Percentiles rank a stretch among this genome's conserved stretches.
Conservation (phyloP, 2,797 vertebrate genomes). For the Chaetodon trifasciatus region DNA sequence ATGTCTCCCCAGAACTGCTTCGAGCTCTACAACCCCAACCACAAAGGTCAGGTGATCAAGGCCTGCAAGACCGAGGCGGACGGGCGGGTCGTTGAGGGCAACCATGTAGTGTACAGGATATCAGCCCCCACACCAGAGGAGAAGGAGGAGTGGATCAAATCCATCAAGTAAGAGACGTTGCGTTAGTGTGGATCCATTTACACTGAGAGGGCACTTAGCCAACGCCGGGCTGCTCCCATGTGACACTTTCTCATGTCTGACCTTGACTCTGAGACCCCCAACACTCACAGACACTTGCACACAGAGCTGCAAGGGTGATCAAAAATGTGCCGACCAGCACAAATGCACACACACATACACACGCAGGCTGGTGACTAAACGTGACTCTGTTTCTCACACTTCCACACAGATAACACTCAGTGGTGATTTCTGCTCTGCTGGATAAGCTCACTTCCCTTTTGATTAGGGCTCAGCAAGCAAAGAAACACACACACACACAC, state of each 20-base stretch:
- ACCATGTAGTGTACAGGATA: constrained; percentile 98
- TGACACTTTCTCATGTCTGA: constrained; percentile 77
- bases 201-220: constrained; percentile 77
- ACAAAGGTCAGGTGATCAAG: constrained; percentile 98
- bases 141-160: constrained; percentile 99
- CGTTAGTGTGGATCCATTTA: constrained; percentile 74
- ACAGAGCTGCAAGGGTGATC: constrained; percentile 34
- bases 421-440: constrained; percentile 66
- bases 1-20: constrained; percentile 92
- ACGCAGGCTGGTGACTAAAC: constrained; percentile 54
- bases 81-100: constrained; percentile 96
- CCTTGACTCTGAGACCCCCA: constrained; percentile 72
- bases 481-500: constrained; percentile 21
- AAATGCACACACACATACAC: constrained; percentile 33
- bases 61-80: constrained; percentile 99
- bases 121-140: constrained; percentile 96
- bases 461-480: constrained; percentile 57
- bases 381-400: constrained; percentile 76
- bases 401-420: constrained; percentile 69
- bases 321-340: constrained; percentile 16
- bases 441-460: constrained; percentile 72
- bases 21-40: constrained; percentile 96
- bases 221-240: constrained; percentile 59
- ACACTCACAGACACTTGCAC: constrained; percentile 26
- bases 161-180: constrained; percentile 91